Conservation (phyloP, 2,888 invertebrate species). For the Allacma fusca region DNA sequence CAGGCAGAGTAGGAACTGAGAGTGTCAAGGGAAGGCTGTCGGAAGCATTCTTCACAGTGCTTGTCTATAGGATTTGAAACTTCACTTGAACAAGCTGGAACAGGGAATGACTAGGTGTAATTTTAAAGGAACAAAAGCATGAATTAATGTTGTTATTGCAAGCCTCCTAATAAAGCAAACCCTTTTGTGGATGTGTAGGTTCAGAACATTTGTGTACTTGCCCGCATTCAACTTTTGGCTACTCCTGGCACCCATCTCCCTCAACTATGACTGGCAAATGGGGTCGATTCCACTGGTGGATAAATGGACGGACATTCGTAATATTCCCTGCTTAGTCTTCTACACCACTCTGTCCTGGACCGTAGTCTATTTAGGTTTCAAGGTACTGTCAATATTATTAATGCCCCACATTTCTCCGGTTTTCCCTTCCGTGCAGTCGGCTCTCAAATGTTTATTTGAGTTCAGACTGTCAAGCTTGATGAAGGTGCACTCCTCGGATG, state of each 20-base stretch:
- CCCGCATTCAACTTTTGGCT: constrained; percentile 86
- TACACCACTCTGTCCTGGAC: constrained; percentile 53
- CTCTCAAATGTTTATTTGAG: no score
- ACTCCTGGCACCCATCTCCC: constrained; percentile 77
- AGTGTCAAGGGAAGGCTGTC: no score
- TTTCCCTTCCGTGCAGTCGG: no score
- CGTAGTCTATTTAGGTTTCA: constrained; percentile 50
- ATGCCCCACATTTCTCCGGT: no score
- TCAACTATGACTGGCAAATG: constrained; percentile 92
- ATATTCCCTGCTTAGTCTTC: constrained; percentile 52
- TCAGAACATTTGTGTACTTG: constrained; percentile 82
- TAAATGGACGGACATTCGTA: constrained; percentile 58
- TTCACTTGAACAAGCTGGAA: no score
- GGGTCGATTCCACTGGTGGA: constrained; percentile 80
- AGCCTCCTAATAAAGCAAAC: neutral
- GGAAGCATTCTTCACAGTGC: no score
- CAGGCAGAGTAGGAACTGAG: no score
- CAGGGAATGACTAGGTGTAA: no score
- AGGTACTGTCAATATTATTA: constrained; percentile 47
- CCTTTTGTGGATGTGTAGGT: constrained; percentile 67
- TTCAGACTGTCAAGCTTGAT: no score
- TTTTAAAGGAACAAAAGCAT: no score
- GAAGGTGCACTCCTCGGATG: no score
- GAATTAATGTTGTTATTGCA: constrained; percentile 9
- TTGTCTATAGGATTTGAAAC: no score